Evolutionary conservation across 2,797 vertebrate genomes (phyloP), one percentile per base, ranked within the genome.

Genomic region (Rhynchonycteris naso): DNA sequence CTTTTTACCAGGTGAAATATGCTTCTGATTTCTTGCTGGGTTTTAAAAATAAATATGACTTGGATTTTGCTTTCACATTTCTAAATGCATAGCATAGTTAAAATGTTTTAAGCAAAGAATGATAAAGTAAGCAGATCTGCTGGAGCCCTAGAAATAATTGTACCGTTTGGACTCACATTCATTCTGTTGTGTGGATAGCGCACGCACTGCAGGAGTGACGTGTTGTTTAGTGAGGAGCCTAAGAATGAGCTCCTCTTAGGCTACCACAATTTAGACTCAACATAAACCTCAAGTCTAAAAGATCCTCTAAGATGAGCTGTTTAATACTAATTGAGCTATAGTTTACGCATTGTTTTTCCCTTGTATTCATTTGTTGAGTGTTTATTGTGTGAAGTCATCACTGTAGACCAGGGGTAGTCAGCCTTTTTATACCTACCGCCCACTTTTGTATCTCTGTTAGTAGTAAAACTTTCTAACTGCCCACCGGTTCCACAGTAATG

Each of bases 61-160:
- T 50, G 28, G 56, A 59, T 33, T 92, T 92, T 74, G 35, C 33
- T 94, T 91, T 89, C 12, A 28, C 43, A 63, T 95, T 88, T 91
- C 30, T 86, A 88, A 71, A 69, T 63, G 16, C 1, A 7, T 69
- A 92, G 56, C 7, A 15, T 76, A 78, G 47, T 68, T 75, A 68
- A 68, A 69, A 71, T 80, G 80, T 78, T 88, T 79, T 71, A 80
- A 95, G 68, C 58, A 71, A 86, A 83, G 26, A 69, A 43, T 28
- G 52, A 50, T 87, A 16, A 79, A 50, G 65, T 61, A 92, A 84
- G 30, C 2, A 30, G 21, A 43, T 88, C 3, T 38, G 14, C 69
- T 35, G 59, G 54, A 47, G 19, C 5, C 81, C 54, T 79, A 74
- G 81, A 93, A 91, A 38, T 84, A 65, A 26, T 69, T 56, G 54